These are phyloP conservation scores for Crossocerus cetratus DNA, from an alignment of 2,888 invertebrate genomes.

Conservation along the genomic window DNA sequence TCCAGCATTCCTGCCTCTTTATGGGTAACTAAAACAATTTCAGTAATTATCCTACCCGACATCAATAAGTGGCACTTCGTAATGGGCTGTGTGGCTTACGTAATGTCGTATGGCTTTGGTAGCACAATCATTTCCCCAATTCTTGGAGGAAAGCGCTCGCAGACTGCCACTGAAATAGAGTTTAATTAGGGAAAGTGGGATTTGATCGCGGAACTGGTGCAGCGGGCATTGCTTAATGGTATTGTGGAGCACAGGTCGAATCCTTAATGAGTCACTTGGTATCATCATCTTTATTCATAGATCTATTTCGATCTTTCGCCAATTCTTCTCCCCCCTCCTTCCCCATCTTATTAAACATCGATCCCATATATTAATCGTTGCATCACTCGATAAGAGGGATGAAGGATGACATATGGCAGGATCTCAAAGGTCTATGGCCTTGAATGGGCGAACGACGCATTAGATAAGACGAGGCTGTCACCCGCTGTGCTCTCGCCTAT, in stretches of 20 bases:
- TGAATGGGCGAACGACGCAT: slow-evolving; percentile 4
- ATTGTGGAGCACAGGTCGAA: not conserved
- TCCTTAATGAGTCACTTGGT: not conserved
- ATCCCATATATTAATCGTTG: too few species aligned
- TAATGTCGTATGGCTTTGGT: not conserved
- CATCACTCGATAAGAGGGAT: too few species aligned
- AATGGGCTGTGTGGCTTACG: not conserved
- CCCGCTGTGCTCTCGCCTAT: not conserved
- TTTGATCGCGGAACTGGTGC: not conserved
- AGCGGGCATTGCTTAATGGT: slow-evolving; percentile 2
- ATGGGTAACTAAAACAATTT: not conserved
- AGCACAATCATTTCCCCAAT: not conserved
- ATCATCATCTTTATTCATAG: not conserved
- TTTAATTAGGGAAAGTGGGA: slow-evolving; percentile 4
- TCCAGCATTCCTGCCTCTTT: not conserved
- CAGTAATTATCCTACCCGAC: not conserved
- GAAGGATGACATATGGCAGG: too few species aligned
- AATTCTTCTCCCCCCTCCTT: not conserved
- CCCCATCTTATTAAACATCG: too few species aligned
- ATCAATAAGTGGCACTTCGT: not conserved
- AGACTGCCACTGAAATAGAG: not conserved
- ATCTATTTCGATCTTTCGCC: not conserved
- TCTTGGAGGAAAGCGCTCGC: not conserved
- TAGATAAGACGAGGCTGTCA: slow-evolving; percentile 1
- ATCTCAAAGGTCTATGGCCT: too few species aligned